Base-by-base conservation (phyloP, 2,113 vertebrate species). In the Burhinus oedicnemus region DNA sequence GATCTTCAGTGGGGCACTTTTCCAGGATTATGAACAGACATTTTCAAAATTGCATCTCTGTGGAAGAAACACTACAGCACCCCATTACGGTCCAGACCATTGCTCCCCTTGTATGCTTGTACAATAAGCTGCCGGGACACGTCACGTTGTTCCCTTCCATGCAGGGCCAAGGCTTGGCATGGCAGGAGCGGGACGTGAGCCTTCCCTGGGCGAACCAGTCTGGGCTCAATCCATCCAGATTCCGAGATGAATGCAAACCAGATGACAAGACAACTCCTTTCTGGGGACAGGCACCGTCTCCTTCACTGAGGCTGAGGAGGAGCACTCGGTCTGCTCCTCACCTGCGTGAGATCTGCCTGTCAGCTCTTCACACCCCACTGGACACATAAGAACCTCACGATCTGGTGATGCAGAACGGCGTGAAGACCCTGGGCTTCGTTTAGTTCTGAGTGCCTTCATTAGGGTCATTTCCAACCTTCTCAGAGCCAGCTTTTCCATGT, bases 361-460 rank as follows among this genome's bases (percentile, higher is more conserved):
- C 34, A 32, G 26, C 52, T n/a, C 0, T 26, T 61, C 82, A 4
- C 26, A 17, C 34, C 54, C 47, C 1, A 1, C 30, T 1, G 9
- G 52, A 3, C 30, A 25, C 11, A 0, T 5, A 2, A 8, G 45
- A 6, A 30, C 36, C 54, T 11, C 20, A 3, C 14, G 22, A 11
- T 8, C 64, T 83, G 78, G 70, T 49, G 83, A 3, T 25, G 21
- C 62, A 80, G 61, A 27, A 6, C 10, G 0, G 16, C 36, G 32
- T 4, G 75, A 36, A 17, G 71, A 2, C 30, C 0, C 10, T 11
- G 58, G 16, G 16, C 18, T 69, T 12, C 2, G 0, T 17, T 20
- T 52, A 25, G 23, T 25, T 27, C 45, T 52, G 64, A 15, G 30
- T 26, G 2, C 57, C 84, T 82, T 52, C 47, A 5, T 2, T 18